phyloP scores from a whole-genome alignment of 2,113 vertebrate species.

The Nerophis ophidion region DNA sequence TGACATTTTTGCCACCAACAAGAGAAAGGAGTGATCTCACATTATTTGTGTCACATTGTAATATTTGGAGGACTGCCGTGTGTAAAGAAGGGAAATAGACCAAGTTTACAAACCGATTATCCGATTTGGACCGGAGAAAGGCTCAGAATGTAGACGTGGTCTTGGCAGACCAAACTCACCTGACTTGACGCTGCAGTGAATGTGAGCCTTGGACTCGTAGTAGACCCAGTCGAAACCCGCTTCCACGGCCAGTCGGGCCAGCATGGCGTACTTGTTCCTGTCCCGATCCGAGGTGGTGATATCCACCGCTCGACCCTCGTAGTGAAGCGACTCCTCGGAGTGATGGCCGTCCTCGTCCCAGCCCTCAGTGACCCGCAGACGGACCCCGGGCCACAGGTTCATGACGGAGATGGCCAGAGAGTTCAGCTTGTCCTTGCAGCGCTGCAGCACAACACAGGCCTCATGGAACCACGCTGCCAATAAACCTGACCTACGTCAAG shows the following conservation, averaged over 20 bases:
- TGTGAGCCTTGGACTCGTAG: slow-evolving; percentile 71
- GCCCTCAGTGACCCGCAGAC: slow-evolving; percentile 68
- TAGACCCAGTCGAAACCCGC: slow-evolving; percentile 74
- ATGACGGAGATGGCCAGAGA: slow-evolving; percentile 70
- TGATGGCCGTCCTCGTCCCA: slow-evolving; percentile 74
- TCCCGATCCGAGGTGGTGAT: slow-evolving; percentile 72
- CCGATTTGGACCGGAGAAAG: background rate
- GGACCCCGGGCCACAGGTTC: slow-evolving; percentile 69
- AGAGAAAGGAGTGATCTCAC: too few species aligned
- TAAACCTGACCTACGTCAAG: background rate
- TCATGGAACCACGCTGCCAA: background rate
- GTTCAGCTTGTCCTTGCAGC: slow-evolving; percentile 72
- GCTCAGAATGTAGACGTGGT: background rate
- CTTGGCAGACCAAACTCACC: slow-evolving; percentile 40
- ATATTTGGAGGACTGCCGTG: too few species aligned
- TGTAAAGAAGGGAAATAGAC: background rate
- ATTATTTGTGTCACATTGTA: too few species aligned
- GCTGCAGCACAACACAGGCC: slow-evolving; percentile 35
- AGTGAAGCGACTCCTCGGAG: slow-evolving; percentile 70
- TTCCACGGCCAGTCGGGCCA: slow-evolving; percentile 68
- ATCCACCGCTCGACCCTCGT: slow-evolving; percentile 70
- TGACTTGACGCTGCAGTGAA: slow-evolving; percentile 75
- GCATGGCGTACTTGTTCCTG: slow-evolving; percentile 70
- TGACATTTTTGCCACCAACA: too few species aligned
- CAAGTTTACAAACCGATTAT: background rate